Base-by-base conservation (phyloP, 2,888 invertebrate species). In the Apodemia mormo region DNA sequence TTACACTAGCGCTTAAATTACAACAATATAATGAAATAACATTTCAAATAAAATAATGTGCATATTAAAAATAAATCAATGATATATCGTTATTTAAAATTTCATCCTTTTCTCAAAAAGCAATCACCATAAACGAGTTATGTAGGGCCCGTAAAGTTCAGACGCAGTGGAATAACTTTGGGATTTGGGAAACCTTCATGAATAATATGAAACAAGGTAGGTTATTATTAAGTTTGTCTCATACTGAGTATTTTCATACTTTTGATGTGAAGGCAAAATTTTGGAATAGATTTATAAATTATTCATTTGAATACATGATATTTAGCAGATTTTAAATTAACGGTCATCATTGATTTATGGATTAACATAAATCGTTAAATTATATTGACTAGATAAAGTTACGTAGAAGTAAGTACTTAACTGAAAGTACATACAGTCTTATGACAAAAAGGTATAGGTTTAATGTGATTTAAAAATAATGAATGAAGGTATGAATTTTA, bases 301-400 rank as follows among this genome's bases (percentile, higher is more conserved):
- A 45, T 45, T 3, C 45, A 5, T 12, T 14, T 14, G 45, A 1
- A 45, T 45, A 45, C 12, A 14, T 4, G 4, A 45, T 29, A 58
- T 58, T 30, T 14, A 12, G 56, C 2, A 56, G 29, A 56, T 58
- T 12, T 58, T 58, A 29, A 58, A 58, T 30, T 29, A 56, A 12
- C 58, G 58, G 4, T 12, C 74, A 75, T 75, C 74, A 79, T 73
- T 72, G 74, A 58, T 29, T 29, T 29, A 45, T 45, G 45, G 12
- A 30, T 12, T 30, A 58, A 30, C 30, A 12, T 45, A 58, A 30
- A 12, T 8, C 56, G 12, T 67, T 65, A 79, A 79, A 79, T 77
- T 80, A 80, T 76, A 81, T 80, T 86, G 88, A 87, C 88, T 88
- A 87, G 87, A 86, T 80, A 75, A 82, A 80, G 75, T 81, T 76